A percentile compares a stretch with the other conserved stretches of the same genome.
Conservation (phyloP, 2,113 vertebrate species). For the Uria aalge region DNA sequence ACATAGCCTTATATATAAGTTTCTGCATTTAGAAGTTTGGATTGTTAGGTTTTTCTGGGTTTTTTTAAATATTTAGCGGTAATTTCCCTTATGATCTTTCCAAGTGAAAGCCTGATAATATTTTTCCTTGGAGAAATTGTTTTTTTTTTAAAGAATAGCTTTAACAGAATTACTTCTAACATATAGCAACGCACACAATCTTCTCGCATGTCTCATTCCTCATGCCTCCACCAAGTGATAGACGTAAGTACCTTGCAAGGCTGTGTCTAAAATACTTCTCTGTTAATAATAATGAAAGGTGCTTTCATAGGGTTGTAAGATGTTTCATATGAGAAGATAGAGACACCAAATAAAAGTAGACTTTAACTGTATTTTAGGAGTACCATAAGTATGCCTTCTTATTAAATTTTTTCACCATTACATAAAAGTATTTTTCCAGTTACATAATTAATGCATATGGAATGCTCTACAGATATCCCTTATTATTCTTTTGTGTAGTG, state of each 20-base stretch:
- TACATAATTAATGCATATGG: not conserved
- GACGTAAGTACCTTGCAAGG: not conserved
- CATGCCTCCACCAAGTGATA: not conserved
- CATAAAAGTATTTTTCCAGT: not conserved
- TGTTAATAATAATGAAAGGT: not conserved
- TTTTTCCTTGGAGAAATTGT: not conserved
- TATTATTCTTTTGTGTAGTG: conserved; percentile 39
- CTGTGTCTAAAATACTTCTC: not conserved
- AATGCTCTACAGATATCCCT: not conserved
- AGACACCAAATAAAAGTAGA: not conserved
- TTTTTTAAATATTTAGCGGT: not conserved
- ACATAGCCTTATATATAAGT: not conserved
- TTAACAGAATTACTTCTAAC: not conserved
- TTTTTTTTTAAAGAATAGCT: not conserved
- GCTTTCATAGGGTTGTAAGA: not conserved
- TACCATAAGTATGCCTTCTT: not conserved
- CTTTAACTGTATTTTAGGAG: not conserved
- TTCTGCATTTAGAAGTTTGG: not conserved
- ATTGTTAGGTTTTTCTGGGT: not conserved
- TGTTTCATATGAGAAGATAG: not conserved
- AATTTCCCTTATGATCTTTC: not conserved
- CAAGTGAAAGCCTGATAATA: not conserved
- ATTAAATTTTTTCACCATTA: not conserved
- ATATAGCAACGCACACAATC: not conserved
- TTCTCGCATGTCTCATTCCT: not conserved